Conservation (phyloP, 2,797 vertebrate species). For the Gadopsis bispinosus region DNA sequence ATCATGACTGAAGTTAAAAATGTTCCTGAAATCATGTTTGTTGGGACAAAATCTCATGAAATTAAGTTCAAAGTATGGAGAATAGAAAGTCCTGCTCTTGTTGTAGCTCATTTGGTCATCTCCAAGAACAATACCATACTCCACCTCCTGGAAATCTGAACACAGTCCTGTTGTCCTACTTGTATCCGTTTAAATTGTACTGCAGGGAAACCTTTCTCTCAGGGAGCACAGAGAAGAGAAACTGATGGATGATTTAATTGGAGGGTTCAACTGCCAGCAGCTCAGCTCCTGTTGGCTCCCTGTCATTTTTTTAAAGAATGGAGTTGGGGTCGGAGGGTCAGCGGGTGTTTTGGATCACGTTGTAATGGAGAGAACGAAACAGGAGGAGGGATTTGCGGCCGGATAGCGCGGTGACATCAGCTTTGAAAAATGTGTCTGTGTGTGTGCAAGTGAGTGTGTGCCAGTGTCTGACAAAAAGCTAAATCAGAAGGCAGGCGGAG, state of each 20-base stretch:
- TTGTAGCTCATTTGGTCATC: neutral
- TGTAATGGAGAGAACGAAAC: constrained; percentile 71
- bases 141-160: neutral
- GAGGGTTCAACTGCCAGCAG: constrained; percentile 37
- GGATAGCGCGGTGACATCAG: constrained; percentile 86
- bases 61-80: neutral
- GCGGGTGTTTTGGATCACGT: constrained; percentile 41
- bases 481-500: constrained; percentile 31
- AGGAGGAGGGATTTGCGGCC: constrained; percentile 82
- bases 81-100: neutral
- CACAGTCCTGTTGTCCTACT: neutral
- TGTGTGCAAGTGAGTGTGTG: constrained; percentile 60
- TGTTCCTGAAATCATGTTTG: neutral
- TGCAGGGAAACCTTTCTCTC: constrained; percentile 8
- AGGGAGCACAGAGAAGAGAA: constrained; percentile 15
- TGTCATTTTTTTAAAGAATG: constrained; percentile 59
- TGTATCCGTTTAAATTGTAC: constrained; percentile 20
- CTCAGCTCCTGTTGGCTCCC: constrained; percentile 47
- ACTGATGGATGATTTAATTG: constrained; percentile 43
- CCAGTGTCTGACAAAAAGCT: constrained; percentile 58
- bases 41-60: neutral
- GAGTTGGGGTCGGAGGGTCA: constrained; percentile 24
- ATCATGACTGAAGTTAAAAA: neutral
- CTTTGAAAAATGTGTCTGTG: constrained; percentile 84
- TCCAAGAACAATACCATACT: neutral